Evolutionary conservation across 1,140 invertebrate species (phyloP).

Genomic region (Andricus grossulariae): DNA sequence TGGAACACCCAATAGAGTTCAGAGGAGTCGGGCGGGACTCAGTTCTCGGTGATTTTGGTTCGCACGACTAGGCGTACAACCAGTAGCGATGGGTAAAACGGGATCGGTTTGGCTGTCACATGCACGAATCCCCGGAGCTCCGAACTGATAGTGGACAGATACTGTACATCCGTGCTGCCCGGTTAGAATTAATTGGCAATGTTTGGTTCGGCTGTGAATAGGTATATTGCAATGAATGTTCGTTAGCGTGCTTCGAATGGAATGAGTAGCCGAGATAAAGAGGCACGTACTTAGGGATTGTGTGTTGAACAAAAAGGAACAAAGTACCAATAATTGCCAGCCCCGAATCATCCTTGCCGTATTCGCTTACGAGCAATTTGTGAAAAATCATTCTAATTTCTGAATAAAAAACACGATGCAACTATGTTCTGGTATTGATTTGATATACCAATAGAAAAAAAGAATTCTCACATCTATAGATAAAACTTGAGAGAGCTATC

Average conservation of each 20-base stretch:
- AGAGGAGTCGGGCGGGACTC: background rate
- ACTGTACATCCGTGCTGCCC: slow-evolving; percentile 63
- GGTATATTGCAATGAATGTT: slow-evolving; percentile 63
- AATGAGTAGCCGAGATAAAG: slow-evolving; percentile 13
- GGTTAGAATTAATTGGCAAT: slow-evolving; percentile 66
- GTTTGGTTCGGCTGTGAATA: slow-evolving; percentile 55
- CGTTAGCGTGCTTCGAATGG: slow-evolving; percentile 52
- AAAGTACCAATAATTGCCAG: slow-evolving; percentile 19
- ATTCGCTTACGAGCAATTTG: slow-evolving; percentile 10
- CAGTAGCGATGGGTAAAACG: background rate
- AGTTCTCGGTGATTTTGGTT: slow-evolving; percentile 13
- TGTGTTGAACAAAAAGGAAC: slow-evolving; percentile 22
- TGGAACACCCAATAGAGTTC: slow-evolving; percentile 22
- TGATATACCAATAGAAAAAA: background rate
- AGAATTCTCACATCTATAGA: background rate
- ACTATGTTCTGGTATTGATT: background rate
- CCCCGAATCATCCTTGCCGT: background rate
- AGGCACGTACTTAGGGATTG: slow-evolving; percentile 27
- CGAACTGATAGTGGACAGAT: slow-evolving; percentile 65
- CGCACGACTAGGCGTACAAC: slow-evolving; percentile 18
- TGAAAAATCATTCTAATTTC: background rate
- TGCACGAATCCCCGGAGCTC: slow-evolving; percentile 61
- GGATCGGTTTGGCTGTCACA: slow-evolving; percentile 62
- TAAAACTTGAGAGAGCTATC: background rate
- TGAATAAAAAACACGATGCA: background rate